Evolutionary conservation across 2,888 invertebrate species (phyloP).

Genomic region (Dolichopus griseipennis): DNA sequence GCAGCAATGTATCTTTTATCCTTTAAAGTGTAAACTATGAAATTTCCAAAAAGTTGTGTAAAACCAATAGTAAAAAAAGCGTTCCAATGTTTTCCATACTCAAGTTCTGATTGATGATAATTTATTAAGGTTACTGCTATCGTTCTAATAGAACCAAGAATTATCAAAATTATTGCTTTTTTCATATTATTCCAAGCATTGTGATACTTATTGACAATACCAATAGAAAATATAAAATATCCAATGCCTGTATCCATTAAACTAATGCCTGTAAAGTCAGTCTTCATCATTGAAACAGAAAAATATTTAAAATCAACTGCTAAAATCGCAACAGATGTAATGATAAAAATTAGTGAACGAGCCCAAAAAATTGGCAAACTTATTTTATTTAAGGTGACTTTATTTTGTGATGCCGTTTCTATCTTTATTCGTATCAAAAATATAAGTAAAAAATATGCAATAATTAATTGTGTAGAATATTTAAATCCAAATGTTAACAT

Average conservation of each 20-base stretch:
- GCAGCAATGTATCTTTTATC: background rate
- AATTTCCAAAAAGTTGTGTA: constrained; percentile 64
- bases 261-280: constrained; percentile 73
- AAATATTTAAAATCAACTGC: constrained; percentile 90
- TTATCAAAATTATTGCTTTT: constrained; percentile 43
- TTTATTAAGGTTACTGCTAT: constrained; percentile 54
- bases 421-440: background rate
- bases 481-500: background rate
- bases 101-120: constrained; percentile 81
- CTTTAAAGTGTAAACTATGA: constrained; percentile 27
- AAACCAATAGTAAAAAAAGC: constrained; percentile 90
- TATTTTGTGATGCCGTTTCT: background rate
- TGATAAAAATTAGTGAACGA: constrained; percentile 60
- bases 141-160: constrained; percentile 57
- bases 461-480: background rate
- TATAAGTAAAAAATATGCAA: background rate
- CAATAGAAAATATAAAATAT: constrained; percentile 73
- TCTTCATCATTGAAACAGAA: constrained; percentile 79
- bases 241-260: constrained; percentile 96
- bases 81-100: constrained; percentile 97
- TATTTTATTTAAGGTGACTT: background rate
- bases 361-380: constrained; percentile 29
- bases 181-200: constrained; percentile 28
- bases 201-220: constrained; percentile 47
- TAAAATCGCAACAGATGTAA: constrained; percentile 73